These are phyloP conservation scores for Tetranychus cinnabarinus DNA, from an alignment of 1,140 invertebrate species.

Conservation along the genomic window DNA sequence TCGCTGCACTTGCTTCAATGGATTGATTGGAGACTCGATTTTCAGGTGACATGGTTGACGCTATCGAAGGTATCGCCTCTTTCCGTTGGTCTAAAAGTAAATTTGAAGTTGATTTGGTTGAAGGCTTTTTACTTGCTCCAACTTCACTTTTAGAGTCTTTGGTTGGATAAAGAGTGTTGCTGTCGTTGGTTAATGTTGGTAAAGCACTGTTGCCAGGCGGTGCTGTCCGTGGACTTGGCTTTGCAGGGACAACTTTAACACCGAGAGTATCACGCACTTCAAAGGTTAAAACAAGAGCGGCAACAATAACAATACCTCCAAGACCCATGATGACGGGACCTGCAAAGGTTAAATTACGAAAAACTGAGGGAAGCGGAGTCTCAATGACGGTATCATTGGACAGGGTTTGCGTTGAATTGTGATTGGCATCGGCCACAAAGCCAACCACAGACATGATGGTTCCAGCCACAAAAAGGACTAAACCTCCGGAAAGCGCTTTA, in stretches of 20 bases:
- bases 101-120: not conserved
- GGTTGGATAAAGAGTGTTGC: no score
- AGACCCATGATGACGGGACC: constrained; percentile 80
- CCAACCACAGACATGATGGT: constrained; percentile 73
- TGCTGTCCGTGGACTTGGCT: not conserved
- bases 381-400: not conserved
- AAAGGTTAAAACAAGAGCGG: constrained; percentile 70
- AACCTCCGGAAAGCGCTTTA: constrained; percentile 53
- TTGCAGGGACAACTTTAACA: constrained; percentile 9
- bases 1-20: not conserved
- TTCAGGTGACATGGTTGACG: not conserved
- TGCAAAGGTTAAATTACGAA: constrained; percentile 70
- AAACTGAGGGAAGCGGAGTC: constrained; percentile 23
- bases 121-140: not conserved
- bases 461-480: constrained; percentile 55
- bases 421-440: constrained; percentile 35
- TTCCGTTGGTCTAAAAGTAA: no score
- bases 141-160: not conserved
- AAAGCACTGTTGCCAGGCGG: not conserved
- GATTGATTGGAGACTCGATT: no score
- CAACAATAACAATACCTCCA: constrained; percentile 73
- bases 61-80: not conserved
- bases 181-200: not conserved
- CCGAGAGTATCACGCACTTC: constrained; percentile 27
- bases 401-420: not conserved